Evolutionary conservation across 2,113 vertebrate genomes (phyloP).

Genomic region (Sander vitreus): DNA sequence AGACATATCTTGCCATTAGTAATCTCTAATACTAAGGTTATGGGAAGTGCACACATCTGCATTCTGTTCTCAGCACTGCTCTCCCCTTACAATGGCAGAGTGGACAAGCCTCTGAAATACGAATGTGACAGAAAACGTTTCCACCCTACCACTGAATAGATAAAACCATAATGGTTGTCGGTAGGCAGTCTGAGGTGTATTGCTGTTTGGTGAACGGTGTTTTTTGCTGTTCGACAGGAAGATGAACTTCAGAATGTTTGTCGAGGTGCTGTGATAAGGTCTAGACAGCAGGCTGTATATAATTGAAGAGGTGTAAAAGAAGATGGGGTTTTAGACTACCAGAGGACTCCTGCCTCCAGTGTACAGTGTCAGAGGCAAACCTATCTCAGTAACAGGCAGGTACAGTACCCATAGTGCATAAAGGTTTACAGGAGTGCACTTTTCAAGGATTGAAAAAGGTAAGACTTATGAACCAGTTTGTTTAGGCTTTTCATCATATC

Average conservation of each 20-base stretch:
- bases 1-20: not conserved
- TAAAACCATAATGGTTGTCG: not conserved
- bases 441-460: not conserved
- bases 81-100: not conserved
- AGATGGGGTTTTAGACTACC: constrained; percentile 76
- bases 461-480: not conserved
- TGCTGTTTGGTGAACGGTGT: not conserved
- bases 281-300: constrained; percentile 81
- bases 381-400: constrained; percentile 4
- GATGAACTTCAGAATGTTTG: constrained; percentile 46
- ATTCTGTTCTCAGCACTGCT: not conserved
- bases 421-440: not conserved
- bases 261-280: constrained; percentile 65
- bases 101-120: not conserved
- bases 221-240: constrained; percentile 15
- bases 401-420: not conserved
- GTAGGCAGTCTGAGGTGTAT: not conserved
- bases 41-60: not conserved
- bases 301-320: constrained; percentile 86
- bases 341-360: constrained; percentile 45
- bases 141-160: not conserved
- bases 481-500: not conserved
- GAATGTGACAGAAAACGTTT: constrained; percentile 11
- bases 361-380: constrained; percentile 57
- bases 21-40: not conserved